Evolutionary conservation across 2,888 invertebrate genomes (phyloP), one percentile per base, ranked within the genome.

Genomic region (Sesia bembeciformis): DNA sequence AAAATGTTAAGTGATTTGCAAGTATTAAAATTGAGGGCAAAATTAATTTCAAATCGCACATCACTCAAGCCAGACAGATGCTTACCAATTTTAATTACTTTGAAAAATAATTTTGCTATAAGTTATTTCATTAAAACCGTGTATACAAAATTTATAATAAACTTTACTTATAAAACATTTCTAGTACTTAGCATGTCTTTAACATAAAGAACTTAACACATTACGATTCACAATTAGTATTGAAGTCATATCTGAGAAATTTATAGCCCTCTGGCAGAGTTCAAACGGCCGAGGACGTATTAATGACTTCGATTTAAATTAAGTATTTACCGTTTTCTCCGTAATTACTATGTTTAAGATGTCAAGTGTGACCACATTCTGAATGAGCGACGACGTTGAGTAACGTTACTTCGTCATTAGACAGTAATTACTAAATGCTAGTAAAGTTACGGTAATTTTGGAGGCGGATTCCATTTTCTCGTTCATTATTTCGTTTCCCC

Each of bases 401-500:
- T 41, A 60, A 57, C 56, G 57, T 55, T 57, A 59, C 53, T 54
- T 52, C 53, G 51, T 55, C 56, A 52, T 58, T 58, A 58, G 23
- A 50, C 54, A 52, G 56, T 56, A 58, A 55, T 54, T n/a, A 5
- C 46, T 46, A 23, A 46, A 46, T 6, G 46, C 8, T 46, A 23
- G 8, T 46, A 46, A 8, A 46, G 46, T 46, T 46, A 46, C 46
- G 46, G 46, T 46, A 46, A 46, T 46, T 1, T 46, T 8, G n/a
- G 46, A 46, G 4, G 23, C n/a, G 8, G 23, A 23, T 23, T 23
- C 23, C 23, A 57, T 58, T 56, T 55, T 53, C 53, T 53, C 46
- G 49, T 49, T 53, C 65, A 66, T 69, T 67, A 78, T 68, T 70
- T 70, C 66, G 69, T 70, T 63, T 62, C 68, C 66, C 62, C 64